Evolutionary conservation across 2,888 invertebrate genomes (phyloP).

Genomic region (Mesochorus sp.): DNA sequence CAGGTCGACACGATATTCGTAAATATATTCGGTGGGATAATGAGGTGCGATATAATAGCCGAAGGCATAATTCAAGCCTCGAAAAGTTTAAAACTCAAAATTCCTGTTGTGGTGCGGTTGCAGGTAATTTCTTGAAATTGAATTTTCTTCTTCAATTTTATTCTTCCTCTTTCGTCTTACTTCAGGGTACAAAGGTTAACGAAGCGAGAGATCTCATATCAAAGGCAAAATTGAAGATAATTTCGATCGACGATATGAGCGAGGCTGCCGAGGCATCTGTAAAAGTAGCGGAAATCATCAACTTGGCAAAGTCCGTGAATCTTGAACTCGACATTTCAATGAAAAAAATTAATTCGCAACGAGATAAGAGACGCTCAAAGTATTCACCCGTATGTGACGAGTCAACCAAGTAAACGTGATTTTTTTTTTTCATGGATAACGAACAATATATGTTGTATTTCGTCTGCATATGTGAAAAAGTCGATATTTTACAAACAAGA

Average conservation of each 20-base stretch:
- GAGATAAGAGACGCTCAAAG: constrained; percentile 42
- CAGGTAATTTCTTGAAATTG: constrained; percentile 85
- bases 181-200: constrained; percentile 90
- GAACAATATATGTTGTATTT: too few species aligned
- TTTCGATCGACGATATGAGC: constrained; percentile 92
- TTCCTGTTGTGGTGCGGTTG: constrained; percentile 96
- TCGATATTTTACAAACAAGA: too few species aligned
- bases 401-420: neutral
- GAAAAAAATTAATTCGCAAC: constrained; percentile 15
- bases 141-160: neutral
- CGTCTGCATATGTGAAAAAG: too few species aligned
- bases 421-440: neutral
- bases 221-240: constrained; percentile 90
- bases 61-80: constrained; percentile 98
- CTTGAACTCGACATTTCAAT: constrained; percentile 86
- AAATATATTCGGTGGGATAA: constrained; percentile 98
- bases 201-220: constrained; percentile 93
- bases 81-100: constrained; percentile 93
- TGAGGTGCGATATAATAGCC: constrained; percentile 98
- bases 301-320: constrained; percentile 89
- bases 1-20: constrained; percentile 95
- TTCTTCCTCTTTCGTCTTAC: neutral
- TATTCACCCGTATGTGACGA: constrained; percentile 38
- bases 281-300: constrained; percentile 89
- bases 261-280: constrained; percentile 92